These are phyloP conservation scores for Halcyon senegalensis DNA, from an alignment of 2,113 vertebrate genomes.

Conservation along the genomic window DNA sequence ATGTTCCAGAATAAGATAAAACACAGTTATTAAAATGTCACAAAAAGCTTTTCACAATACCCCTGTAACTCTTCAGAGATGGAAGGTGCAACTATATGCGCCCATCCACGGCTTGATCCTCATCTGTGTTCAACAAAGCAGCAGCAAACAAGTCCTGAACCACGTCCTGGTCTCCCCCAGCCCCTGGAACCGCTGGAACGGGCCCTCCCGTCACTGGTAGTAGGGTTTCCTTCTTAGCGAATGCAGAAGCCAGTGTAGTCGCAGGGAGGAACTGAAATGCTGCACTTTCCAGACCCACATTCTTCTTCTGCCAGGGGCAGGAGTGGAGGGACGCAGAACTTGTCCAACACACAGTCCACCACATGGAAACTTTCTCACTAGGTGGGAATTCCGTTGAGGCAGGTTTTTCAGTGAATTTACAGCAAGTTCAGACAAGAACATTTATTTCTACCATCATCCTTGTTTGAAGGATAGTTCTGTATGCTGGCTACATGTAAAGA, in stretches of 20 bases:
- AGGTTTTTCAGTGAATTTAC: not conserved
- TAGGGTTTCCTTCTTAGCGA: not conserved
- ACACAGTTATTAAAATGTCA: not conserved
- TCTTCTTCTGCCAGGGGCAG: not conserved
- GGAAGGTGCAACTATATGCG: not conserved
- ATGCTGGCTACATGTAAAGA: not conserved
- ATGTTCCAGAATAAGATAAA: not conserved
- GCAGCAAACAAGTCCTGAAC: not conserved
- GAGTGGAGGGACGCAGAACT: not conserved
- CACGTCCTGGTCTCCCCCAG: not conserved
- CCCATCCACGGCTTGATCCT: not conserved
- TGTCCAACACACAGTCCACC: not conserved
- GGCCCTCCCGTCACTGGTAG: fast-evolving
- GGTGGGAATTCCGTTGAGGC: not conserved
- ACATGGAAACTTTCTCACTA: not conserved
- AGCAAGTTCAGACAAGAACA: not conserved
- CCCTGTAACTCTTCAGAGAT: not conserved
- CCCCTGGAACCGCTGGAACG: not conserved
- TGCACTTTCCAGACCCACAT: not conserved
- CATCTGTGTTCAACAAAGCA: not conserved
- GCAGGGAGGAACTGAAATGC: not conserved
- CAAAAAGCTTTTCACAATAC: not conserved
- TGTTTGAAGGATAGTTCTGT: not conserved
- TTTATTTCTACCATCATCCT: not conserved
- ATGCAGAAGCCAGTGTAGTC: not conserved